These are phyloP conservation scores for Orientallactaga sibirica DNA, from an alignment of 2,797 vertebrate species.

Conservation along the genomic window DNA sequence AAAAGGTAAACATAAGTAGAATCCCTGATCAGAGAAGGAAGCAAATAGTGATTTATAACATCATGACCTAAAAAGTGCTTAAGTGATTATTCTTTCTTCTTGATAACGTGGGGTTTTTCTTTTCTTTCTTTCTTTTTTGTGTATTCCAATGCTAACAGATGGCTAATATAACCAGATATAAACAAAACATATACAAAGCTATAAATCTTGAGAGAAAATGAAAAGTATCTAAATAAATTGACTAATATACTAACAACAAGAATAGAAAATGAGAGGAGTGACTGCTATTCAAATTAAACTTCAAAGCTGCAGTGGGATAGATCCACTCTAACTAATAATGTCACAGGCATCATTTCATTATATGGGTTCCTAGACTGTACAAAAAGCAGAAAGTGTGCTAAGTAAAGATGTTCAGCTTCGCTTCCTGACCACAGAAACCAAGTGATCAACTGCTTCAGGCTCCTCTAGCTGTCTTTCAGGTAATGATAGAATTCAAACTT, in stretches of 20 bases:
- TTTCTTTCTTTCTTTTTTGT: too few relatives aligned
- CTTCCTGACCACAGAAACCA: too few relatives aligned
- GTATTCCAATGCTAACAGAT: neutral
- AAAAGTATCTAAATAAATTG: neutral
- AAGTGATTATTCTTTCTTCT: neutral
- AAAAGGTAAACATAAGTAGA: neutral
- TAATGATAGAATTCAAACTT: too few relatives aligned
- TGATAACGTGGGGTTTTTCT: neutral
- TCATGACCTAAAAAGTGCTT: neutral
- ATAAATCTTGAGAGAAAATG: neutral
- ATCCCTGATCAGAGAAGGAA: neutral
- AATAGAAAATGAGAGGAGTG: neutral
- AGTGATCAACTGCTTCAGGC: too few relatives aligned
- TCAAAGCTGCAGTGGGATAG: too few relatives aligned
- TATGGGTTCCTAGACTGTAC: too few relatives aligned
- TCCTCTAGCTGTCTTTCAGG: too few relatives aligned
- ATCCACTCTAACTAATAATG: too few relatives aligned
- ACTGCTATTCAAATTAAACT: neutral
- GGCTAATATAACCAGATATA: neutral
- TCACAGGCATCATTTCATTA: too few relatives aligned
- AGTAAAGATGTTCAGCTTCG: too few relatives aligned
- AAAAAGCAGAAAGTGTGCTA: too few relatives aligned
- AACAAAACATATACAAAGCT: neutral
- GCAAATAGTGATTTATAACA: neutral
- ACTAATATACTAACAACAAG: neutral